phyloP scores from a whole-genome alignment of 2,888 invertebrate species.

The Tetanocera ferruginea region DNA sequence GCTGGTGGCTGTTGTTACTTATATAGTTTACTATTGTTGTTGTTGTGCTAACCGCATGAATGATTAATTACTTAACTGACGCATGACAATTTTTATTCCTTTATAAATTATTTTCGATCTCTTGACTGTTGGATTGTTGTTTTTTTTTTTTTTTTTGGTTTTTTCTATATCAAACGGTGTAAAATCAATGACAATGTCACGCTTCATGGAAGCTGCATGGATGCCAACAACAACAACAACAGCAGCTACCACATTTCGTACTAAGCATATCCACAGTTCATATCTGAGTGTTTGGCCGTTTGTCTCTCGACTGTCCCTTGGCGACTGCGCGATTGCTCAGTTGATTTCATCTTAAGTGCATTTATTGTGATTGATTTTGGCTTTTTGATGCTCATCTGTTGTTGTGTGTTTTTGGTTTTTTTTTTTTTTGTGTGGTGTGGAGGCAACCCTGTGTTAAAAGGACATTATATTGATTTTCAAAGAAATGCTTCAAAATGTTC shows the following conservation, averaged over 20 bases:
- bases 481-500: background rate
- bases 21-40: background rate
- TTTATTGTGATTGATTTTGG: conserved; percentile 29
- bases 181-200: conserved; percentile 50
- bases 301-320: background rate
- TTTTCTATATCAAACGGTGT: background rate
- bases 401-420: background rate
- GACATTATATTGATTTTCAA: conserved; percentile 37
- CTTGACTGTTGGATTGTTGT: background rate
- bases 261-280: background rate
- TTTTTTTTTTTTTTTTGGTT: background rate
- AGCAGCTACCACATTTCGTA: conserved; percentile 11
- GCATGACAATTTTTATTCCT: conserved; percentile 51
- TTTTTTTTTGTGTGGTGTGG: background rate
- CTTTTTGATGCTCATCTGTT: background rate
- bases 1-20: conserved; percentile 10
- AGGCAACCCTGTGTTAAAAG: conserved; percentile 48
- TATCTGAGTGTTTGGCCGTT: background rate
- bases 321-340: conserved; percentile 19
- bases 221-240: background rate
- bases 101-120: background rate
- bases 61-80: conserved; percentile 54
- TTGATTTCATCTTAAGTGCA: conserved; percentile 35
- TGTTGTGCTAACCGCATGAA: conserved; percentile 23
- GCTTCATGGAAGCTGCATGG: conserved; percentile 39